Evolutionary conservation across 2,888 invertebrate species (phyloP).

Genomic region (Pyrrhia umbra): DNA sequence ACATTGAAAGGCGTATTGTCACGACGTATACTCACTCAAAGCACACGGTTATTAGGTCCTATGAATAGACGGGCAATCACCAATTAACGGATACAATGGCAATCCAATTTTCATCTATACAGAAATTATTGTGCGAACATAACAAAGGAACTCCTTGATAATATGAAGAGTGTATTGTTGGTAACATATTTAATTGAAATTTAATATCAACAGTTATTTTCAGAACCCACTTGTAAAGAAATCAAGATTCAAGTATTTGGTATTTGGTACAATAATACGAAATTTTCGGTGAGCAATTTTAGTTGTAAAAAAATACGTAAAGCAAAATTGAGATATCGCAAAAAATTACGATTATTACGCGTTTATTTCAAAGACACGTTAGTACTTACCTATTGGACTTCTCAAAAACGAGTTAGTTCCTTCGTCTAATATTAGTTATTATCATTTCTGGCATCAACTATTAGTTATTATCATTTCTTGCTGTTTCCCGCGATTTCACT

Average conservation of each 20-base stretch:
- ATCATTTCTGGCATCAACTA: too few relatives aligned
- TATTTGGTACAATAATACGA: not conserved
- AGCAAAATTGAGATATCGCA: too few relatives aligned
- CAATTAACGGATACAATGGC: slow-evolving; percentile 48
- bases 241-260: not conserved
- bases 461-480: too few relatives aligned
- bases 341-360: too few relatives aligned
- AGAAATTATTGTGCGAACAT: slow-evolving; percentile 12
- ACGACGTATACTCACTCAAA: not conserved
- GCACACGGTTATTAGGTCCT: slow-evolving; percentile 21
- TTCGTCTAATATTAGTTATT: too few relatives aligned
- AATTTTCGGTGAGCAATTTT: too few relatives aligned
- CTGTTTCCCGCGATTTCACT: too few relatives aligned
- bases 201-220: not conserved
- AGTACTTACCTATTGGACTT: too few relatives aligned
- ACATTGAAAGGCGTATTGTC: slow-evolving; percentile 15
- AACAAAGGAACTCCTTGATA: slow-evolving; percentile 21
- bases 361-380: too few relatives aligned
- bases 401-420: too few relatives aligned
- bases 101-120: slow-evolving; percentile 36
- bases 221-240: not conserved
- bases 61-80: slow-evolving; percentile 38
- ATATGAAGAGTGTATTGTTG: slow-evolving; percentile 10
- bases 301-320: too few relatives aligned
- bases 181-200: slow-evolving; percentile 13